Conservation (phyloP, 2,888 invertebrate species). For the Oligia fasciuncula region DNA sequence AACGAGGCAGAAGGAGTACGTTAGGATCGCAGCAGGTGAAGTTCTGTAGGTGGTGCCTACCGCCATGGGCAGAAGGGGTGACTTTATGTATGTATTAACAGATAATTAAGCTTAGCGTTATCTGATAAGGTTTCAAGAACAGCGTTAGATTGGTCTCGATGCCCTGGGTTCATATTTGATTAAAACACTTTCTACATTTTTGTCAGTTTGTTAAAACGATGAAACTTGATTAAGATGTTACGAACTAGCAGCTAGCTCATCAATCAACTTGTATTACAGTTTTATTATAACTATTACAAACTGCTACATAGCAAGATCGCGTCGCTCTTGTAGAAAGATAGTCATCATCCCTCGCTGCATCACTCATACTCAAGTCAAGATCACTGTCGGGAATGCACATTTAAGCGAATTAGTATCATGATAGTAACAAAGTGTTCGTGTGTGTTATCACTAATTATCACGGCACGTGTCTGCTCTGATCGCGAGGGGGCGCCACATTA, state of each 20-base stretch:
- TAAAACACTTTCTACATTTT: neutral
- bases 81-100: neutral
- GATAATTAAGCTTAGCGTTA: neutral
- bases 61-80: neutral
- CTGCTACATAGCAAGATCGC: neutral
- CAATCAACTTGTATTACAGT: conserved; percentile 17
- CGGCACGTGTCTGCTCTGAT: conserved; percentile 46
- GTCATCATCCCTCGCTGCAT: conserved; percentile 13
- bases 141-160: neutral
- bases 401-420: conserved; percentile 30
- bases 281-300: neutral
- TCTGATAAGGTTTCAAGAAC: neutral
- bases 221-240: neutral
- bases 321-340: conserved; percentile 11
- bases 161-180: neutral
- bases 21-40: neutral
- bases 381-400: conserved; percentile 27
- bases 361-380: conserved; percentile 38
- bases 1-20: too few relatives aligned
- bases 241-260: conserved; percentile 1
- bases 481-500: conserved; percentile 55
- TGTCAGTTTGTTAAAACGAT: neutral
- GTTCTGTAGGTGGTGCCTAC: too few relatives aligned
- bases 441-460: conserved; percentile 54
- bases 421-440: conserved; percentile 53